Base-by-base conservation (phyloP, 1,140 invertebrate species). In the Antheraea mylitta region DNA sequence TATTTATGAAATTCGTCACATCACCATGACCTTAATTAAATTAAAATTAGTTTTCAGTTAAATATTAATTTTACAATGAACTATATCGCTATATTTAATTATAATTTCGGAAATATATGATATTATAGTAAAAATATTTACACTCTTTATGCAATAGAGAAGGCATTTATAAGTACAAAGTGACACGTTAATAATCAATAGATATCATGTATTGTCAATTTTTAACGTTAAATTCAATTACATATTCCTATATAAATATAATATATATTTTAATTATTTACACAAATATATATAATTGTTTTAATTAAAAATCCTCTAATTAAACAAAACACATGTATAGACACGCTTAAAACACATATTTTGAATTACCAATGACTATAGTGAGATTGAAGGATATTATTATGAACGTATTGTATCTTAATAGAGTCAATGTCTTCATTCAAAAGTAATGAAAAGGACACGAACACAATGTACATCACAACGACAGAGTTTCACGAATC, bases 401-500 rank as follows among this genome's bases (percentile, higher is more conserved):
- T 42, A 42, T 42, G 7, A 42, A 42, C 38, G 38, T 42, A 42
- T 11, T 30, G 38, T 42, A 42, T 42, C 38, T 42, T 59, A 16
- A 22, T 19, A 61, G 6, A 61, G 45, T 53, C 45, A 53, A 53
- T 38, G 3, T 22, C 30, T 53, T 13, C 18, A 53, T 53, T 53
- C 58, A 64, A 53, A 16, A 53, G 45, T 53, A 53, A 53, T 53
- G 9, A 13, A 53, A 53, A 5, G 45, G 37, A 69, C 30, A 66
- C 42, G 59, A 69, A 64, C 70, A 68, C 71, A 79, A 61, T 64
- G 73, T 66, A 69, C 82, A 90, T 95, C 93, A 96, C 89, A 96
- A 94, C 53, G 96, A 94, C 30, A 98, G 92, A n/a, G 97, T 97
- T 83, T 97, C 97, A 85, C 96, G 96, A 42, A 98, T 95, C 42